Base-by-base conservation (phyloP, 2,888 invertebrate genomes). In the Euclidia mi region DNA sequence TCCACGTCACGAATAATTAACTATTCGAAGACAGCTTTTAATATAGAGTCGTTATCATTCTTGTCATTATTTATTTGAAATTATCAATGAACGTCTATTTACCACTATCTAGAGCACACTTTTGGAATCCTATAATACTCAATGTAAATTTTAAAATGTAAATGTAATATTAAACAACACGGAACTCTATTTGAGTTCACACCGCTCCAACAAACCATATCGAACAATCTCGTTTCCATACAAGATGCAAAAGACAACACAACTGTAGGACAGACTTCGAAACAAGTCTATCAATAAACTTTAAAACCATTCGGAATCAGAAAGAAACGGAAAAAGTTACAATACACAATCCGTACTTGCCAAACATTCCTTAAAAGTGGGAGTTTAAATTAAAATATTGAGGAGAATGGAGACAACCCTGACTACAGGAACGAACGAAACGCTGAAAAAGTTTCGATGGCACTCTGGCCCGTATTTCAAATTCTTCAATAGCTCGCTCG, bases 371-470 rank as follows among this genome's bases (percentile, higher is more conserved):
- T 64, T 59, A 51, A 48, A 61, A 60, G 53, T 50, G 40, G n/a
- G 62, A 72, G 61, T 76, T 73, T 72, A 65, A 76, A 70, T 73
- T 57, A 69, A 75, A 72, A 56, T 55, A 55, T 61, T 51, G 55
- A 56, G 45, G 37, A 48, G 60, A 57, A 62, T 48, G 65, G 64
- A 49, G 62, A 49, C 57, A 68, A 56, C 70, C 68, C 70, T 71
- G 41, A 61, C 65, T 65, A 34, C 59, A 68, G 65, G 56, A 32
- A 55, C 61, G 63, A 65, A 76, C 78, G 78, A 71, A 77, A 71
- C 63, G 79, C 62, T 78, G 77, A 79, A 82, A 80, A 82, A 82
- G 79, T 82, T 82, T 80, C 81, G 71, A 82, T 82, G 63, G 78
- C 70, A 62, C 81, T 78, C 71, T 49, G 56, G 57, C 64, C 71